Evolutionary conservation across 2,888 invertebrate species (phyloP).

Genomic region (Brachylomia viminalis): DNA sequence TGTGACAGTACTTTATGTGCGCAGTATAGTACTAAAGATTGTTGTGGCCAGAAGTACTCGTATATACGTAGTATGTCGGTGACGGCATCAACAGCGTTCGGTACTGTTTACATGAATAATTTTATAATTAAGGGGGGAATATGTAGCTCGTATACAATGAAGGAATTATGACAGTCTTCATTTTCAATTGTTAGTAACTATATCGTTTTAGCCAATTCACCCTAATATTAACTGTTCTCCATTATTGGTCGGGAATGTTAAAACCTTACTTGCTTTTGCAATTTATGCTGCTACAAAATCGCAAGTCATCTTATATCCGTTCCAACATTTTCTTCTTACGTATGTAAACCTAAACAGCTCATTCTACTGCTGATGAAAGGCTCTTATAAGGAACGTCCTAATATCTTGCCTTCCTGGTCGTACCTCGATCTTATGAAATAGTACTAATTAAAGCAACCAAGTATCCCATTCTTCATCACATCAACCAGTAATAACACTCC

Average conservation of each 20-base stretch:
- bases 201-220: not conserved
- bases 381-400: not conserved
- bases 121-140: conserved; percentile 12
- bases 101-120: conserved; percentile 30
- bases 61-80: conserved; percentile 13
- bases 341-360: not conserved
- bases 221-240: not conserved
- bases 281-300: too few relatives aligned
- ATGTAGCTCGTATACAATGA: not conserved
- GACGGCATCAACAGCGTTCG: conserved; percentile 35
- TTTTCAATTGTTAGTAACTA: not conserved
- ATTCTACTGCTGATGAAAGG: too few relatives aligned
- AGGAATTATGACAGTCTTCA: conserved; percentile 8
- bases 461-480: not conserved
- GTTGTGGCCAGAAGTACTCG: conserved; percentile 32
- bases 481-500: not conserved
- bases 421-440: not conserved
- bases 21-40: conserved; percentile 43
- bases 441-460: not conserved
- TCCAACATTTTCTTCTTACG: not conserved
- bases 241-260: not conserved
- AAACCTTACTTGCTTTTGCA: not conserved
- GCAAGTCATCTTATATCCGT: too few relatives aligned
- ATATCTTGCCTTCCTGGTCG: not conserved
- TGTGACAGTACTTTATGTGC: conserved; percentile 62